Percentiles rank a stretch among this genome's conserved stretches.
Evolutionary conservation across 2,113 vertebrate species (phyloP).

Genomic region (Melanerpes formicivorus): DNA sequence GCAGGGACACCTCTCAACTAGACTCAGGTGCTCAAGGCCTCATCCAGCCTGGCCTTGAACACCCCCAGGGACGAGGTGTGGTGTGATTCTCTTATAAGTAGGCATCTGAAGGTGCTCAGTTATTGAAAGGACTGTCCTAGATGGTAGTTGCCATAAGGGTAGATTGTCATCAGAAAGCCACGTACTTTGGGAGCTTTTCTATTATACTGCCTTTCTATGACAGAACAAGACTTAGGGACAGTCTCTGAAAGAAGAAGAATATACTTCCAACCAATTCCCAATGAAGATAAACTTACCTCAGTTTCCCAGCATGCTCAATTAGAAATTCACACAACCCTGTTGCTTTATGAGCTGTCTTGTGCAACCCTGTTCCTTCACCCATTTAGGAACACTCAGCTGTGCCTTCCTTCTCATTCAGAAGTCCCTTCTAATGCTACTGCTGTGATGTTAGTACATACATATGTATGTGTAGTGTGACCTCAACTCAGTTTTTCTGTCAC

Average conservation of each 20-base stretch:
- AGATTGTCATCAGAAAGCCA: neutral
- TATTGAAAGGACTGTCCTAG: neutral
- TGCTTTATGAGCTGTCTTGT: neutral
- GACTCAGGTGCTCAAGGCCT: too few relatives aligned
- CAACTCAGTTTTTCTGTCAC: neutral
- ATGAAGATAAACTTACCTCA: neutral
- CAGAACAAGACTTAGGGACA: neutral
- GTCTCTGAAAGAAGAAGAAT: neutral
- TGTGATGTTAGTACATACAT: neutral
- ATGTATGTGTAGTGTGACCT: neutral
- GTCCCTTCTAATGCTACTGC: neutral
- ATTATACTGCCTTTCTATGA: neutral
- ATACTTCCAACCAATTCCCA: neutral
- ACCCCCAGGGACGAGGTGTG: neutral
- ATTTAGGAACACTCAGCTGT: neutral
- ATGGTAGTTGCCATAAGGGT: neutral
- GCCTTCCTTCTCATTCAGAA: neutral
- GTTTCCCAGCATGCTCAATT: neutral
- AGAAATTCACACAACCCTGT: neutral
- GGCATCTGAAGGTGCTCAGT: neutral
- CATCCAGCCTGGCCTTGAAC: too few relatives aligned
- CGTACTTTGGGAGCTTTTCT: neutral
- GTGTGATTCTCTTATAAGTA: neutral
- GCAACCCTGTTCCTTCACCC: fast-evolving
- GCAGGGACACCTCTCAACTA: too few relatives aligned